A percentile compares a stretch with the other conserved stretches of the same genome.
Evolutionary conservation across 1,140 invertebrate genomes (phyloP).

Genomic region (Drosophila saltans): DNA sequence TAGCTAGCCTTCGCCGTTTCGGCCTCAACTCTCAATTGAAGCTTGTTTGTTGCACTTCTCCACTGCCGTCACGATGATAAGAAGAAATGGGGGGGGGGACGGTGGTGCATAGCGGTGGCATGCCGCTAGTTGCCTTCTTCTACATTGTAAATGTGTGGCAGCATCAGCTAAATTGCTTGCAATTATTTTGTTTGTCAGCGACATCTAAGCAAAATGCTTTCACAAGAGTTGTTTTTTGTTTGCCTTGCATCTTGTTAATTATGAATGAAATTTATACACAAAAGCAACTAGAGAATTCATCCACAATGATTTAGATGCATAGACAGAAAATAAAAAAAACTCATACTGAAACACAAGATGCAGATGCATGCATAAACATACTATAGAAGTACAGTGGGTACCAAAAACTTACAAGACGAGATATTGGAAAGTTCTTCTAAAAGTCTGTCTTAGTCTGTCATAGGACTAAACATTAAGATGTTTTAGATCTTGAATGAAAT

Average conservation of each 20-base stretch:
- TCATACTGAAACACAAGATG: slow-evolving; percentile 8
- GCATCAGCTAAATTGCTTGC: slow-evolving; percentile 59
- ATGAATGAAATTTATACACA: slow-evolving; percentile 78
- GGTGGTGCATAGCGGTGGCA: not conserved
- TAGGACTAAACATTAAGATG: too few species aligned
- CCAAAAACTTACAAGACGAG: too few species aligned
- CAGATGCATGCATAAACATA: too few species aligned
- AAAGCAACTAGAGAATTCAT: slow-evolving; percentile 53
- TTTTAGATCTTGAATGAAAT: too few species aligned
- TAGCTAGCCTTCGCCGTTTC: slow-evolving; percentile 42
- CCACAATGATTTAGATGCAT: slow-evolving; percentile 45
- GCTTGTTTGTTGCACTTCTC: not conserved
- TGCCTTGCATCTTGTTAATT: slow-evolving; percentile 69
- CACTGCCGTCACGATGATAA: not conserved
- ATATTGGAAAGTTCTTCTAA: too few species aligned
- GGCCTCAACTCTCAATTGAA: slow-evolving; percentile 58
- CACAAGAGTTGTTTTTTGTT: slow-evolving; percentile 13
- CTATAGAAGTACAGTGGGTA: too few species aligned
- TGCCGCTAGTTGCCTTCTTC: not conserved
- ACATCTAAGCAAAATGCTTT: slow-evolving; percentile 20
- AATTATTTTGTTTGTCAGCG: slow-evolving; percentile 71
- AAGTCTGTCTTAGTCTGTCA: too few species aligned
- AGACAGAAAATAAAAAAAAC: not conserved
- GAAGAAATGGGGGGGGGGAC: not conserved
- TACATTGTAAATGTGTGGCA: not conserved